phyloP scores from a whole-genome alignment of 2,113 vertebrate species.

The Plecturocebus donacophilus region DNA sequence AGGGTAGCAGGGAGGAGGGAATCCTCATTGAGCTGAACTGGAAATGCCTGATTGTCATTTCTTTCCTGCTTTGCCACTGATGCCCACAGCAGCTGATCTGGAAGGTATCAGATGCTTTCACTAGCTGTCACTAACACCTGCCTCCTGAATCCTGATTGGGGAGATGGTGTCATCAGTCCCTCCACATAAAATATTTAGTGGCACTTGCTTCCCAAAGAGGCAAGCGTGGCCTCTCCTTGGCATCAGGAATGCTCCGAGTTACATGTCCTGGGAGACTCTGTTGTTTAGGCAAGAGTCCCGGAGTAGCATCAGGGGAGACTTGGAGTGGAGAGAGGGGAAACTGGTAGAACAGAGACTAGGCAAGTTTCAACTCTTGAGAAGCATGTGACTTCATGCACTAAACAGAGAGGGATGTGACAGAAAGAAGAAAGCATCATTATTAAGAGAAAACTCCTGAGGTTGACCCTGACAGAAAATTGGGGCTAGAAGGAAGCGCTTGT shows the following conservation, averaged over 20 bases:
- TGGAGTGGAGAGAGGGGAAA: neutral
- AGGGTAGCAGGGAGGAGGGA: neutral
- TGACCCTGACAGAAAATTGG: neutral
- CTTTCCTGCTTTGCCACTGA: conserved; percentile 54
- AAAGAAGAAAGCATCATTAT: neutral
- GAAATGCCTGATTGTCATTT: conserved; percentile 30
- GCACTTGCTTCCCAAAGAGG: conserved; percentile 10
- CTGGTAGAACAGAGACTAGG: neutral
- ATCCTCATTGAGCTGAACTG: conserved; percentile 66
- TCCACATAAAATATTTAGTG: conserved; percentile 66
- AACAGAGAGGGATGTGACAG: neutral
- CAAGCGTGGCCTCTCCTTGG: neutral
- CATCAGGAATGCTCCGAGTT: neutral
- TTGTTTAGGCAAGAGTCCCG: neutral
- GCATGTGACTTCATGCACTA: neutral
- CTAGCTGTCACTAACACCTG: conserved; percentile 49
- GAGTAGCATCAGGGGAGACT: neutral
- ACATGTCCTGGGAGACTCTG: neutral
- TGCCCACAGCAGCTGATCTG: conserved; percentile 25
- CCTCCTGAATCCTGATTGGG: neutral
- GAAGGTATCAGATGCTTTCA: conserved; percentile 41
- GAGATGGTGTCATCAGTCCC: conserved; percentile 9
- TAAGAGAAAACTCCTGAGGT: neutral
- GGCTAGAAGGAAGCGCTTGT: neutral
- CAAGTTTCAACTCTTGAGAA: neutral